Conservation (phyloP, 2,797 vertebrate genomes). For the Galago senegalensis region DNA sequence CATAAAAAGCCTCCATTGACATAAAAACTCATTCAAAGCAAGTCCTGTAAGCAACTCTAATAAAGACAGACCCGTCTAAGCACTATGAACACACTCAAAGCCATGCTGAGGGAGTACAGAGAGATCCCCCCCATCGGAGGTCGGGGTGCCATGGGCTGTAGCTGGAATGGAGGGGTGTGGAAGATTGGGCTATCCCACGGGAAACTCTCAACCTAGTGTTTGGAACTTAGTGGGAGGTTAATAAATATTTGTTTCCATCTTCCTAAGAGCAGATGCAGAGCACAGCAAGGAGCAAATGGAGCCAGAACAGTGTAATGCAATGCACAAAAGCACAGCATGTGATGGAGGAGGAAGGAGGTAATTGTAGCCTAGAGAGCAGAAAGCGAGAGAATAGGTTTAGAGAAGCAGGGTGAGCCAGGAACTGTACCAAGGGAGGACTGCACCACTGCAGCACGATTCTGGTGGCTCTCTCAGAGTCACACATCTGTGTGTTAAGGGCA, state of each 20-base stretch:
- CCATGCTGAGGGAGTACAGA: background rate
- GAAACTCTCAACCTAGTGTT: constrained; percentile 50
- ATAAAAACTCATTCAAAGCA: constrained; percentile 61
- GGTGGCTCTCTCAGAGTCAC: background rate
- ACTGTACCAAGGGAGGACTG: background rate
- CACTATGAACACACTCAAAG: background rate
- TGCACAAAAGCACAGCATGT: constrained; percentile 70
- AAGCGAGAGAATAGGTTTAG: background rate
- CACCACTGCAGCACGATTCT: background rate
- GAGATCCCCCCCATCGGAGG: background rate
- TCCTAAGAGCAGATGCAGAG: constrained; percentile 79
- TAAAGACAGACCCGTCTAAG: constrained; percentile 6
- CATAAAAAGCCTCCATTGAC: constrained; percentile 46
- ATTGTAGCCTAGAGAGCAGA: constrained; percentile 61
- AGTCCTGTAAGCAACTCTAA: constrained; percentile 48
- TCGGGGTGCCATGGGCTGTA: background rate
- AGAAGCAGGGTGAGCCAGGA: constrained; percentile 40
- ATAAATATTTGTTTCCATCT: constrained; percentile 81
- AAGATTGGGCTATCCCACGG: background rate
- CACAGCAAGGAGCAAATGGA: constrained; percentile 78
- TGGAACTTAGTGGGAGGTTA: constrained; percentile 80
- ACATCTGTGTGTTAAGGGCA: background rate
- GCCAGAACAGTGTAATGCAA: constrained; percentile 63
- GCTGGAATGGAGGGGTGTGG: background rate
- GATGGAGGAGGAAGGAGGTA: constrained; percentile 65